Base-by-base conservation (phyloP, 2,888 invertebrate genomes). In the Pollenia labialis region DNA sequence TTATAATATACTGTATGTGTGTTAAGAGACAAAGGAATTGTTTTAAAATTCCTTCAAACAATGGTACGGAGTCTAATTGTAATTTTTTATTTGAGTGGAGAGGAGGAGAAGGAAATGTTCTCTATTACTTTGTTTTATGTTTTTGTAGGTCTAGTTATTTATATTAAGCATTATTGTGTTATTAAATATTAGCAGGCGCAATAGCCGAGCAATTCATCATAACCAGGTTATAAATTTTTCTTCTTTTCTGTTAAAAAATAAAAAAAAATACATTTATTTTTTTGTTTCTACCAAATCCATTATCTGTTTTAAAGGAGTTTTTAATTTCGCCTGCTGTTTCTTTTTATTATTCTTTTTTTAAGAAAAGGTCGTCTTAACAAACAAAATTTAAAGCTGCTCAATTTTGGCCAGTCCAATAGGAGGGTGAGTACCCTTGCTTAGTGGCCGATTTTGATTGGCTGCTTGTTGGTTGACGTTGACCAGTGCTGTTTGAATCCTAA, bases 351-450 rank as follows among this genome's bases (percentile, higher is more conserved):
- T 58, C 10, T 42, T 44, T 62, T 2, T 12, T 60, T 64, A 75
- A 77, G 72, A 56, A 60, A 56, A 56, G 52, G 64, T 80, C 60
- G 68, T 85, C 77, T 80, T 80, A 72, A 82, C 54, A 85, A 86
- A 85, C 84, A 88, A 83, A 72, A 68, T 81, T 72, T 14, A 11
- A 14, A 62, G 68, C 64, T 58, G 52, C 79, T 87, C 92, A 93
- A 90, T 93, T 93, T 89, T 93, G 93, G 88, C 93, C 93, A 88
- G 93, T 91, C 93, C 93, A 93, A 89, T 93, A 93, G 62, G 94
- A 93, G 87, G 93, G 92, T 58, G 93, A 93, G 87, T 93, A 93
- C 48, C 92, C 93, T 89, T 92, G 94, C 89, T 93, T 93, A 85
- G 93, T 91, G 75, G 92, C 93, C 85, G 93, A 92, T 90, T 93